Evolutionary conservation across 2,113 vertebrate genomes (phyloP).

Genomic region (Labeo rohita): DNA sequence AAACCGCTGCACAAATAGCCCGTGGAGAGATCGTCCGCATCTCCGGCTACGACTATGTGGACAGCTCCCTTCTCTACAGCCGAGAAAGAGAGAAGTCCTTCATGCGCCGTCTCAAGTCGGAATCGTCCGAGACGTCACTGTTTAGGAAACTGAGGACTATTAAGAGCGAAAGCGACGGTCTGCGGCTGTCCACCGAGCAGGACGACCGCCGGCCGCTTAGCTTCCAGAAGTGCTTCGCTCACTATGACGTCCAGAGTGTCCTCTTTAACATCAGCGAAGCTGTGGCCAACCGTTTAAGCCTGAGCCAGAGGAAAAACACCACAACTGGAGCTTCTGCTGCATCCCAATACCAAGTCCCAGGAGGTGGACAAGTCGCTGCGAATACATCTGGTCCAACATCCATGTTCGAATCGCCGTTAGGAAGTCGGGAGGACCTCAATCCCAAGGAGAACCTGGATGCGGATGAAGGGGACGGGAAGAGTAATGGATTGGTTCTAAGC

Average conservation of each 20-base stretch:
- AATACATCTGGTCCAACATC: conserved; percentile 59
- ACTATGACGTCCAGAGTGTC: conserved; percentile 96
- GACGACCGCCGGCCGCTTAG: conserved; percentile 86
- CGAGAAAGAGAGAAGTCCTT: conserved; percentile 88
- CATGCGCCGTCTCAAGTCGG: conserved; percentile 87
- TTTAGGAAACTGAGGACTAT: conserved; percentile 90
- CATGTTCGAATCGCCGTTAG: conserved; percentile 87
- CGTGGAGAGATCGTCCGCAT: conserved; percentile 90
- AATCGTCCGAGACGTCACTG: conserved; percentile 87
- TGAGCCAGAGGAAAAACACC: conserved; percentile 92
- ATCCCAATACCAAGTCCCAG: conserved; percentile 78
- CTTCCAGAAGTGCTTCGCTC: conserved; percentile 94
- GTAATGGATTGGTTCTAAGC: conserved; percentile 86
- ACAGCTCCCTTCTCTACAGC: conserved; percentile 82
- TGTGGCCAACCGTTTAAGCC: conserved; percentile 83
- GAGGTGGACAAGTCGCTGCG: conserved; percentile 8
- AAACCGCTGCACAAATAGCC: conserved; percentile 91
- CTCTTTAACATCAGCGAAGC: conserved; percentile 96
- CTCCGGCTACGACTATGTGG: conserved; percentile 89
- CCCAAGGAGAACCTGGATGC: conserved; percentile 90
- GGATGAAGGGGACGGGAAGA: conserved; percentile 96
- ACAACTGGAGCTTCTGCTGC: conserved; percentile 96
- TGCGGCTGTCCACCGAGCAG: conserved; percentile 82
- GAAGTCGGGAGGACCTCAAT: conserved; percentile 93
- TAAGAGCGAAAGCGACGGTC: conserved; percentile 89